Percentiles rank a stretch among this genome's conserved stretches.
Evolutionary conservation across 1,140 invertebrate genomes (phyloP).

Genomic region (Bombus fervidus): DNA sequence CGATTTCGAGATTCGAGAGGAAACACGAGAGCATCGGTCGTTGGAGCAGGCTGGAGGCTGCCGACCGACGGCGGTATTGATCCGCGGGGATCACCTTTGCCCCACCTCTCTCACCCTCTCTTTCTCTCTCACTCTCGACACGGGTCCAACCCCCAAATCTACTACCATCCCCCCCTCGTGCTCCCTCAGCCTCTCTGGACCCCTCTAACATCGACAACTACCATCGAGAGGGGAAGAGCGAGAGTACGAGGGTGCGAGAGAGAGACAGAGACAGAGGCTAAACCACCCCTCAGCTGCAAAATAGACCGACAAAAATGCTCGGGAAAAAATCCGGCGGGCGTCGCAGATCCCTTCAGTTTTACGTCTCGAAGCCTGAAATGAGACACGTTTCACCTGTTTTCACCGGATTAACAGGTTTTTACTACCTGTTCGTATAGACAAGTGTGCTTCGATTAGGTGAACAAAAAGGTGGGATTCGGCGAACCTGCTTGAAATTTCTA

Average conservation of each 20-base stretch:
- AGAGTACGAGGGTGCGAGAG: conserved; percentile 28
- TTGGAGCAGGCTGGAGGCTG: conserved; percentile 72
- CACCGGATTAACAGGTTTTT: conserved; percentile 31
- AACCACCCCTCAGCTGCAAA: conserved; percentile 46
- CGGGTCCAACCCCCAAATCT: conserved; percentile 76
- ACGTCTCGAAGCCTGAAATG: background rate
- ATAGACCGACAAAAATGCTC: conserved; percentile 67
- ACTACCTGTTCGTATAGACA: background rate
- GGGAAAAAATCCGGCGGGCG: conserved; percentile 55
- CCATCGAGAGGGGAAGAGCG: conserved; percentile 44
- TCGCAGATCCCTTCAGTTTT: background rate
- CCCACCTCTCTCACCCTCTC: conserved; percentile 53
- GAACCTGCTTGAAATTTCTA: background rate
- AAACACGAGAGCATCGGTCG: conserved; percentile 54
- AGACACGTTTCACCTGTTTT: conserved; percentile 36
- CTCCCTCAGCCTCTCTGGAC: conserved; percentile 45
- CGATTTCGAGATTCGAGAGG: conserved; percentile 61
- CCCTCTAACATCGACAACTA: conserved; percentile 47
- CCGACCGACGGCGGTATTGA: conserved; percentile 80
- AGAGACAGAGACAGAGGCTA: background rate
- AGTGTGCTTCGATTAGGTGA: background rate
- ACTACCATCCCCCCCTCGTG: conserved; percentile 48
- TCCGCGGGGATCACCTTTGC: conserved; percentile 77
- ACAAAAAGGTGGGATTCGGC: background rate
- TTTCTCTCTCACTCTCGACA: conserved; percentile 39